Base-by-base conservation (phyloP, 2,797 vertebrate genomes). In the Ceryle rudis region DNA sequence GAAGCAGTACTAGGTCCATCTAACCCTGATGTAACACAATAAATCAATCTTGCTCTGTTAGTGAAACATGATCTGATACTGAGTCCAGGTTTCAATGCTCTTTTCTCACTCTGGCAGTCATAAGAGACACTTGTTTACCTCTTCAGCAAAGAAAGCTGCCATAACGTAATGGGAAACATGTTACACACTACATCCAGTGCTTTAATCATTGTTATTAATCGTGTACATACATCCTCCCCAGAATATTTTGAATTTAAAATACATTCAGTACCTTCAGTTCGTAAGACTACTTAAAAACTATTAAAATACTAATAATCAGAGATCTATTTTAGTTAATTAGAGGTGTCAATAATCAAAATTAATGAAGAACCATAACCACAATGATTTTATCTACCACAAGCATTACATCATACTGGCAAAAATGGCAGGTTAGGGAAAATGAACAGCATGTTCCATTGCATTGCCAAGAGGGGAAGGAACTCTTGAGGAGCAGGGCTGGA, bases 1-100 rank as follows among this genome's bases (percentile, higher is more conserved):
- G 95, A 97, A 97, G 95, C 80, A 91, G 90, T 86, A 97, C 95
- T 54, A 90, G 97, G 98, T 98, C 98, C 97, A 96, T 95, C 95
- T 97, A 94, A 78, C 95, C 95, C 96, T 75, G 78, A 70, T 94
- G 91, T 74, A 98, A 95, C 72, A 91, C 93, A 96, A 98, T 98
- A 97, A 98, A 98, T 98, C 98, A 98, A 92, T 79, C 93, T 86
- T 89, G 90, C 93, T 90, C 95, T 82, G 81, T 70, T 29, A 42
- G 95, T 80, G 97, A 97, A 98, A 98, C 92, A 96, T 16, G 77
- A 98, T 97, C 94, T 61, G 90, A 97, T 90, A 84, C 87, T 1
- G 46, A 92, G 89, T 87, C 94, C 93, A n/a, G 93, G 92, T 89
- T 96, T 96, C 93, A 73, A 65, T 84, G 73, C 62, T 88, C 89